Evolutionary conservation across 2,888 invertebrate species (phyloP), one percentile per base, ranked within the genome.

Genomic region (Mayetiola destructor): DNA sequence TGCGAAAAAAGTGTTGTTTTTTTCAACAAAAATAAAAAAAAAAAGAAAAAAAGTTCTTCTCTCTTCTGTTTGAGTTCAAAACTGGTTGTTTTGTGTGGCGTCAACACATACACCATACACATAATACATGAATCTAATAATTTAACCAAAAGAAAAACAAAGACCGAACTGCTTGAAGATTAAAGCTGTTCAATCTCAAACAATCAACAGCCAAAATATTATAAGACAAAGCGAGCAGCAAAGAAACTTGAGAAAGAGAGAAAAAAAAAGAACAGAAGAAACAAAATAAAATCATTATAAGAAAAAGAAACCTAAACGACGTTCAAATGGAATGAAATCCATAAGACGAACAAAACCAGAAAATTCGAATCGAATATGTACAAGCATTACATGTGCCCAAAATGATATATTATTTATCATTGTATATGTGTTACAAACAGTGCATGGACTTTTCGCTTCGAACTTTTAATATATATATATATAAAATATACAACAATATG

Each of bases 1-100:
- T n/a, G n/a, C n/a, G n/a, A n/a, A n/a, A n/a, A n/a, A n/a, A n/a
- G n/a, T n/a, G n/a, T n/a, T n/a, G n/a, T n/a, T n/a, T n/a, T n/a
- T n/a, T n/a, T n/a, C n/a, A n/a, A n/a, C n/a, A n/a, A n/a, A n/a
- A n/a, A n/a, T n/a, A n/a, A n/a, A n/a, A n/a, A n/a, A n/a, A n/a
- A n/a, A n/a, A n/a, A n/a, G n/a, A n/a, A n/a, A n/a, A n/a, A n/a
- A n/a, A n/a, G n/a, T n/a, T n/a, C n/a, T n/a, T n/a, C n/a, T 48
- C 27, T 48, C 48, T 48, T 48, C 27, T 48, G 48, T 48, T n/a
- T 27, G 48, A 27, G n/a, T n/a, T n/a, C n/a, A n/a, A n/a, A n/a
- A 48, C 48, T 48, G 48, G 48, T 48, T 42, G 42, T 42, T 48
- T 23, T 27, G n/a, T n/a, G n/a, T 48, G 48, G 48, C 48, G 48